These are phyloP conservation scores for Trachops cirrhosus DNA, from an alignment of 2,797 vertebrate species.

Conservation along the genomic window DNA sequence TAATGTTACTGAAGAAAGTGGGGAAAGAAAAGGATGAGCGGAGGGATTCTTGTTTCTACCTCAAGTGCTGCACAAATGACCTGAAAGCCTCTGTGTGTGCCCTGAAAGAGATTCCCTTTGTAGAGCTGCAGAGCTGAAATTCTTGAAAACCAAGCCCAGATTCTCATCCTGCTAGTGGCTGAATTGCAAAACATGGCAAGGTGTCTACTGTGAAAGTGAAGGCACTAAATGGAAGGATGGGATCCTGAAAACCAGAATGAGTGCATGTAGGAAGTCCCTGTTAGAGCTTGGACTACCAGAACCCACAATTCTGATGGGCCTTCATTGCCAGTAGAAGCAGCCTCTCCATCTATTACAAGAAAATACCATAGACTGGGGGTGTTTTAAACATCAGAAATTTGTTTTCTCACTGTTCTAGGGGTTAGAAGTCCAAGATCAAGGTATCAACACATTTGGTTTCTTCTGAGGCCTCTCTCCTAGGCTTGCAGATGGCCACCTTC, in stretches of 20 bases:
- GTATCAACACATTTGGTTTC: neutral
- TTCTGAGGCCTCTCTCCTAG: neutral
- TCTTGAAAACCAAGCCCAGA: conserved; percentile 15
- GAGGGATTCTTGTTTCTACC: neutral
- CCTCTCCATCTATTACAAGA: neutral
- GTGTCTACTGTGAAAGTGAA: neutral
- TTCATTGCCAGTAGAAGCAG: neutral
- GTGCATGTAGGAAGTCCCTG: neutral
- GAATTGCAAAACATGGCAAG: neutral
- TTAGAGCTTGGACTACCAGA: neutral
- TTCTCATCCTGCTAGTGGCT: neutral
- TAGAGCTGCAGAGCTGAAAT: neutral
- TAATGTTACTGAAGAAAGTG: neutral
- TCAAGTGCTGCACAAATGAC: neutral
- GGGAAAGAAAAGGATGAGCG: neutral
- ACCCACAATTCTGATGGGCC: neutral
- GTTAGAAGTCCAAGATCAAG: neutral
- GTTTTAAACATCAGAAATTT: neutral
- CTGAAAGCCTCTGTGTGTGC: neutral
- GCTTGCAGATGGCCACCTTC: neutral
- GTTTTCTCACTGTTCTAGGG: neutral
- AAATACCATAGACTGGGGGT: neutral
- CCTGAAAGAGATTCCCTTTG: neutral
- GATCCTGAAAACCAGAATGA: neutral
- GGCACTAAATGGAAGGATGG: neutral